Conservation (phyloP, 2,888 invertebrate genomes). For the Acleris holmiana region DNA sequence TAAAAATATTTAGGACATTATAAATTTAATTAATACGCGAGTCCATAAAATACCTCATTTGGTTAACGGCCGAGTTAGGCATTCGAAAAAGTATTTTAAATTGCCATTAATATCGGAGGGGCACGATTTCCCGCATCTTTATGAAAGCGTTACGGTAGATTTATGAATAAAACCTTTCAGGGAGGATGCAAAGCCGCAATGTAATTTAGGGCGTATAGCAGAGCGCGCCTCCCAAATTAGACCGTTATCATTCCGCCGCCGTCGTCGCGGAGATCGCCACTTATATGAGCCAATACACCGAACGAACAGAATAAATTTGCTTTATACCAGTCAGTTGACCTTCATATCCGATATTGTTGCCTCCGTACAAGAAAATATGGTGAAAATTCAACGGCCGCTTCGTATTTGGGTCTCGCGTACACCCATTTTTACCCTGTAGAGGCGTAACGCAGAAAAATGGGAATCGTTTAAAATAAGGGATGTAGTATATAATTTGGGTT, state of each 20-base stretch:
- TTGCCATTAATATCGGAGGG: conserved; percentile 58
- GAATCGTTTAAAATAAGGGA: conserved; percentile 52
- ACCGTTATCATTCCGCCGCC: conserved; percentile 81
- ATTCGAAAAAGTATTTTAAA: conserved; percentile 55
- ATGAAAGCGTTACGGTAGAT: conserved; percentile 80
- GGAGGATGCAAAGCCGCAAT: conserved; percentile 73
- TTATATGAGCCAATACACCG: conserved; percentile 81
- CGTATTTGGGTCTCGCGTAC: conserved; percentile 52
- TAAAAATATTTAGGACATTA: conserved; percentile 28
- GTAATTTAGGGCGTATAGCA: conserved; percentile 79
- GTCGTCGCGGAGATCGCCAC: conserved; percentile 79
- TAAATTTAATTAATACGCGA: conserved; percentile 32
- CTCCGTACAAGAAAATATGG: conserved; percentile 72
- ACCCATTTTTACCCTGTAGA: conserved; percentile 43
- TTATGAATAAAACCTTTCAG: conserved; percentile 84
- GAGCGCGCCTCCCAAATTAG: conserved; percentile 75
- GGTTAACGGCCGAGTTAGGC: conserved; percentile 28
- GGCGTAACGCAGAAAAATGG: conserved; percentile 58
- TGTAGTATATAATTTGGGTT: neutral
- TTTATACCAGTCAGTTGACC: conserved; percentile 80
- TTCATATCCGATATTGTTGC: conserved; percentile 80
- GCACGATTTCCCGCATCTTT: conserved; percentile 75
- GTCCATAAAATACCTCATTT: conserved; percentile 35
- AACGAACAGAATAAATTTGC: conserved; percentile 81
- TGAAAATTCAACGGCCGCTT: conserved; percentile 60